phyloP scores from a whole-genome alignment of 2,797 vertebrate species.

The Vireo griseus region DNA sequence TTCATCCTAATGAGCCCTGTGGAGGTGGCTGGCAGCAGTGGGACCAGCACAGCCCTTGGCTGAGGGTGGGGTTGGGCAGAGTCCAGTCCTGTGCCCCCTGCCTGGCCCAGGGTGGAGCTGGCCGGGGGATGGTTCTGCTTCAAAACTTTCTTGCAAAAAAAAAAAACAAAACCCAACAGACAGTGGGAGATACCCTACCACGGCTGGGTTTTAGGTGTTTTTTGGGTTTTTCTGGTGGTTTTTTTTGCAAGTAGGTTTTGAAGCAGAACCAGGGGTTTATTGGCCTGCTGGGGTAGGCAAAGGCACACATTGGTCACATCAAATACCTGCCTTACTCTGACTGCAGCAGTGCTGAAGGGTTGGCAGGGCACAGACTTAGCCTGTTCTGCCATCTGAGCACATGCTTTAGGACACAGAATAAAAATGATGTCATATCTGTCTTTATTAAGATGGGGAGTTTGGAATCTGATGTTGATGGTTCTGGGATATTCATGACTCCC shows the following conservation, averaged over 20 bases:
- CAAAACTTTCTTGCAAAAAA: background rate
- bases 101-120: accelerated
- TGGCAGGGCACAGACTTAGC: background rate
- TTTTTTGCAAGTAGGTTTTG: background rate
- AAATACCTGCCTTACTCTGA: background rate
- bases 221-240: background rate
- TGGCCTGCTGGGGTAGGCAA: background rate
- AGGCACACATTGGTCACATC: background rate
- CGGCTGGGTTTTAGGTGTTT: accelerated
- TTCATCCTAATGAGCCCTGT: background rate
- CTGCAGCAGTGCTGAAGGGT: background rate
- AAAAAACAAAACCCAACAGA: background rate
- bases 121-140: background rate
- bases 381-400: background rate
- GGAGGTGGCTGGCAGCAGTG: background rate
- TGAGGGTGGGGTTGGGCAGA: background rate
- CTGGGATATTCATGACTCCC: background rate
- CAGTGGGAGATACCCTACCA: background rate
- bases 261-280: background rate
- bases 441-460: background rate
- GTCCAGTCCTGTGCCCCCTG: background rate
- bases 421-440: background rate
- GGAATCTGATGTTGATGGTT: background rate
- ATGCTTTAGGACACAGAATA: background rate
- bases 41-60: background rate